Conservation (phyloP, 2,888 invertebrate species). For the Tryphoninae sp. region DNA sequence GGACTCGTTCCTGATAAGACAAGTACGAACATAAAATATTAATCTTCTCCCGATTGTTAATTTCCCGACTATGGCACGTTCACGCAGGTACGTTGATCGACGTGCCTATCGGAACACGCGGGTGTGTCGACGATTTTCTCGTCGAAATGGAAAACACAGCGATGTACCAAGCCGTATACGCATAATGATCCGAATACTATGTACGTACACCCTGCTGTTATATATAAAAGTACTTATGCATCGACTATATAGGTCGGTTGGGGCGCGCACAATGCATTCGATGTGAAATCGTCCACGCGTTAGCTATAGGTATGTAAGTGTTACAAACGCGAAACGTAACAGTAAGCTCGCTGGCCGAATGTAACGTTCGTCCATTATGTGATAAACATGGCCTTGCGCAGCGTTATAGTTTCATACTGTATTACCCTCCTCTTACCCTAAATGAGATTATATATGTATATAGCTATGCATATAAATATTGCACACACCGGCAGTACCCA, state of each 20-base stretch:
- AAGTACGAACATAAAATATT: too few species aligned
- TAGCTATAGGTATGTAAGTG: constrained; percentile 28
- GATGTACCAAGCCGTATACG: constrained; percentile 48
- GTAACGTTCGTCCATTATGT: constrained; percentile 71
- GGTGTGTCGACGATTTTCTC: constrained; percentile 18
- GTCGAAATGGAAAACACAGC: constrained; percentile 55
- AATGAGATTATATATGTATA: constrained; percentile 18
- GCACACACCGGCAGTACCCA: constrained; percentile 21
- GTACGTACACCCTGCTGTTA: constrained; percentile 4
- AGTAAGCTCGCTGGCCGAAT: constrained; percentile 60
- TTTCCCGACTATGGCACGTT: too few species aligned
- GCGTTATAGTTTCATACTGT: constrained; percentile 67
- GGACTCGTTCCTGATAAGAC: too few species aligned
- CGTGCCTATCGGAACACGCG: neutral
- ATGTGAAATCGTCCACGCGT: constrained; percentile 41
- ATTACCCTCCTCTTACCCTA: constrained; percentile 55
- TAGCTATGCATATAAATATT: neutral
- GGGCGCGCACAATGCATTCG: constrained; percentile 18
- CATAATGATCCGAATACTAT: constrained; percentile 57
- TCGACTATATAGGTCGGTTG: neutral
- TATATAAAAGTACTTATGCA: neutral
- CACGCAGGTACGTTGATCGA: too few species aligned
- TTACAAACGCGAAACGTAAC: constrained; percentile 51
- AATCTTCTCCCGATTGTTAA: too few species aligned
- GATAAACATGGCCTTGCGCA: constrained; percentile 68